These are phyloP conservation scores for Danionella cerebrum DNA, from an alignment of 2,113 vertebrate genomes.

Conservation along the genomic window DNA sequence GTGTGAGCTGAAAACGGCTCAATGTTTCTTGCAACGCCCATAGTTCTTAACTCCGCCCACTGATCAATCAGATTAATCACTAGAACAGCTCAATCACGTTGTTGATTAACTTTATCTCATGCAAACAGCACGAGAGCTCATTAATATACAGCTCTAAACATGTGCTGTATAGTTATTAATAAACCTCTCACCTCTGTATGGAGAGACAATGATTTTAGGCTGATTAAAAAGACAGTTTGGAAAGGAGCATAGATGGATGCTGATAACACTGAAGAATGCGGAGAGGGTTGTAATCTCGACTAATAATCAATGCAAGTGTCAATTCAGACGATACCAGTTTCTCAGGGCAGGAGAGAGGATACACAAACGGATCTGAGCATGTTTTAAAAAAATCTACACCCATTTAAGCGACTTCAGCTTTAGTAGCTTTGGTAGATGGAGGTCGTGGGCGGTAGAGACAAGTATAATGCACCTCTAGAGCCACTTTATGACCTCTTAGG, in stretches of 20 bases:
- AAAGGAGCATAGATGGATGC: not conserved
- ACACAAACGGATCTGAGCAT: not conserved
- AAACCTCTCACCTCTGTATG: not conserved
- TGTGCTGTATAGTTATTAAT: not conserved
- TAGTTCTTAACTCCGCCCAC: too few relatives aligned
- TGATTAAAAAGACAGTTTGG: not conserved
- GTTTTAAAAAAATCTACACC: not conserved
- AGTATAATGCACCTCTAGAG: slow-evolving; percentile 54
- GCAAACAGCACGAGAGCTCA: too few relatives aligned
- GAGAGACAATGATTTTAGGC: not conserved
- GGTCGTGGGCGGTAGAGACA: slow-evolving; percentile 44
- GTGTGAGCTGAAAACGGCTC: too few relatives aligned
- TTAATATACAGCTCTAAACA: too few relatives aligned
- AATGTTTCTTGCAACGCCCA: too few relatives aligned
- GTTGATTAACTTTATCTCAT: too few relatives aligned
- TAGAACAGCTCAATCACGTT: too few relatives aligned
- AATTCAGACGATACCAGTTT: not conserved
- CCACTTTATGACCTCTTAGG: slow-evolving; percentile 65
- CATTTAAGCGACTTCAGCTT: not conserved
- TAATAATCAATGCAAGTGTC: not conserved
- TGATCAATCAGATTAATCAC: too few relatives aligned
- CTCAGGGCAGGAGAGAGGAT: not conserved
- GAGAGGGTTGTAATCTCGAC: not conserved
- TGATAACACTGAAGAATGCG: not conserved
- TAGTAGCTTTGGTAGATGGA: slow-evolving; percentile 4